phyloP scores from a whole-genome alignment of 2,113 vertebrate genomes.

The Apodemus speciosus region DNA sequence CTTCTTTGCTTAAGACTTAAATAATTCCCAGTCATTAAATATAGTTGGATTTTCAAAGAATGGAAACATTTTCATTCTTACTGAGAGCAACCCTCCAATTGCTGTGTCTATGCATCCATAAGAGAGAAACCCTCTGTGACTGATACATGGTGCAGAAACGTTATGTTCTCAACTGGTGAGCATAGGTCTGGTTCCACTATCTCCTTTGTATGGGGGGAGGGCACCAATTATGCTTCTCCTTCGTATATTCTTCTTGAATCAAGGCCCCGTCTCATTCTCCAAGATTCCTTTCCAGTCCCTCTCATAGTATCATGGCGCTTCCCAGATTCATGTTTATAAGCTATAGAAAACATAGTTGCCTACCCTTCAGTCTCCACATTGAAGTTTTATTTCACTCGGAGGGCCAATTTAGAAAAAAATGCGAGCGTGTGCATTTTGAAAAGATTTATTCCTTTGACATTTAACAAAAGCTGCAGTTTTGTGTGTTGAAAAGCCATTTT shows the following conservation, averaged over 20 bases:
- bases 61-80: conserved; percentile 27
- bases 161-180: neutral
- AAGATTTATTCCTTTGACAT: neutral
- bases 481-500: neutral
- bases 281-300: conserved; percentile 2
- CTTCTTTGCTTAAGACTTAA: conserved; percentile 54
- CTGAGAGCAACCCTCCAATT: conserved; percentile 29
- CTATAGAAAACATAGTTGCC: conserved; percentile 8
- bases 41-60: conserved; percentile 56
- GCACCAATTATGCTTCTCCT: neutral
- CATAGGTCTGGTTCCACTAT: neutral
- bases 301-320: conserved; percentile 12
- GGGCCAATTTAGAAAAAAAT: conserved; percentile 33
- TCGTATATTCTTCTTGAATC: conserved; percentile 56
- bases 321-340: conserved; percentile 9
- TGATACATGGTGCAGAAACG: neutral
- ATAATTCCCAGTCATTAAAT: conserved; percentile 52
- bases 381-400: conserved; percentile 32
- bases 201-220: neutral
- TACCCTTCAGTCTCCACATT: neutral
- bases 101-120: neutral
- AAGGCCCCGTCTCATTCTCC: neutral
- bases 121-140: conserved; percentile 4
- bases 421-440: neutral
- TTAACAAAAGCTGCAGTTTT: conserved; percentile 24